phyloP scores from a whole-genome alignment of 2,113 vertebrate species.

The Laticauda laticaudata region DNA sequence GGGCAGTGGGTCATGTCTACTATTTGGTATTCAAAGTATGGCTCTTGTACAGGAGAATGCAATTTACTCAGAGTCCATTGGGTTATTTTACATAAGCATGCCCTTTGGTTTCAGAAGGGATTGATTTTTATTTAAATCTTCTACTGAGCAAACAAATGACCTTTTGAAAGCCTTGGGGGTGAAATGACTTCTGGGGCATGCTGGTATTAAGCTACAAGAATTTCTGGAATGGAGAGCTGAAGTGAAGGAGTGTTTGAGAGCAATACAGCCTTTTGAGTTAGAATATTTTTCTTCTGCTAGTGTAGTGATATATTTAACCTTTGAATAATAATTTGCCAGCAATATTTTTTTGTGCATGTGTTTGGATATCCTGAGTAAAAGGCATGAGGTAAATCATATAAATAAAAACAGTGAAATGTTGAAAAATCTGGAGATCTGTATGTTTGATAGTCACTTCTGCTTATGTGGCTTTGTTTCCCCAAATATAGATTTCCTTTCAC shows the following conservation, averaged over 20 bases:
- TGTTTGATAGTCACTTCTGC: background rate
- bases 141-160: conserved; percentile 20
- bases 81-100: conserved; percentile 32
- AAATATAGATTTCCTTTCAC: background rate
- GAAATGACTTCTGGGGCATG: conserved; percentile 17
- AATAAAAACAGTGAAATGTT: background rate
- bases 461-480: background rate
- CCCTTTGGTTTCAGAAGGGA: conserved; percentile 21
- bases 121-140: conserved; percentile 36
- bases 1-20: conserved; percentile 19
- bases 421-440: background rate
- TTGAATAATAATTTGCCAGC: background rate
- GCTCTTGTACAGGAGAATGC: conserved; percentile 15
- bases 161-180: conserved; percentile 5
- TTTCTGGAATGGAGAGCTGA: conserved; percentile 23
- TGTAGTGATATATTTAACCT: background rate
- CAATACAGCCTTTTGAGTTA: background rate
- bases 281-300: background rate
- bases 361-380: background rate
- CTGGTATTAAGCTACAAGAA: conserved; percentile 12
- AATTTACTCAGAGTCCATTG: conserved; percentile 14
- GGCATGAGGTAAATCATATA: background rate
- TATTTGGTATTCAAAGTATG: conserved; percentile 21
- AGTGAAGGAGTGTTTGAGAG: background rate
- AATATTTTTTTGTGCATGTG: background rate